Evolutionary conservation across 2,888 invertebrate species (phyloP), one percentile per base, ranked within the genome.

Genomic region (Pseudoips prasinana): DNA sequence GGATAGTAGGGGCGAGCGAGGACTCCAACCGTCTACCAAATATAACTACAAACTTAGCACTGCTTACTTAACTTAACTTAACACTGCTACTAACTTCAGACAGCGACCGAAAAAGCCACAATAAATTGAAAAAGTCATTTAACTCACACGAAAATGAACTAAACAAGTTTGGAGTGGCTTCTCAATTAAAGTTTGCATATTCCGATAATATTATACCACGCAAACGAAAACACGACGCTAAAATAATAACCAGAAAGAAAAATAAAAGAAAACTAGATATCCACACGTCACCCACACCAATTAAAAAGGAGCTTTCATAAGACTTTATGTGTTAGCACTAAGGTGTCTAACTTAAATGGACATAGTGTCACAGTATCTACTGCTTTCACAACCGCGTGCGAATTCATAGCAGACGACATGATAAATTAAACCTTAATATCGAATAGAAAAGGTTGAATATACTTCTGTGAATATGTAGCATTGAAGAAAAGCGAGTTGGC

Each of bases 221-320:
- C 26, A 36, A 50, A 50, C 31, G 39, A 39, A 36, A 34, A 25
- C 31, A 31, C 29, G 39, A 43, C 26, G 14, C 22, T 34, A 25
- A 52, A 57, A 49, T 49, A 44, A 57, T 42, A 35, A 32, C 26
- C 44, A 35, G 37, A 45, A 39, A 46, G 36, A 43, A 25, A 41
- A 48, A 47, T 55, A 52, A 43, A 41, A 25, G 44, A 42, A 33
- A 10, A 34, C 49, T 37, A 26, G 26, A 35, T 24, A 35, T 22
- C 24, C 26, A 25, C 18, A 10, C 26, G 28, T 19, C n/a, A 18
- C 6, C 3, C 28, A 22, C 8, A 25, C 40, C 45, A 43, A 45
- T 44, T 33, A 36, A 38, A 26, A 26, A 23, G 8, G 40, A 54
- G 32, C 47, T 43, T 30, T 29, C 17, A 22, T 30, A 26, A 26